phyloP scores from a whole-genome alignment of 2,113 vertebrate genomes.

The Lonchura striata region DNA sequence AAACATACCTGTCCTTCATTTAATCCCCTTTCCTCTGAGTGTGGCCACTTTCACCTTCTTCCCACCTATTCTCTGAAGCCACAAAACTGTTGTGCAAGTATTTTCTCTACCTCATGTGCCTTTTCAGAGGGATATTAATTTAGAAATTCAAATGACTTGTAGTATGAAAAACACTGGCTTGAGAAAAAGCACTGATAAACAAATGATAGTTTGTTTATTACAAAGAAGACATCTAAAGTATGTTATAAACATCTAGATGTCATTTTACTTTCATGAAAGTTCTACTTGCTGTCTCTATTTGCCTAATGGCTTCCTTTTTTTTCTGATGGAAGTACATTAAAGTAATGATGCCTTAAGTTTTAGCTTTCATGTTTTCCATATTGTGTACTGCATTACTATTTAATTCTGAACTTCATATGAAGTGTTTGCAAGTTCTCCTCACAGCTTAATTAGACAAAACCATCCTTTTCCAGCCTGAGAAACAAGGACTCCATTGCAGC shows the following conservation, averaged over 20 bases:
- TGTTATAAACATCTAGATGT: background rate
- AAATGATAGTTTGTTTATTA: background rate
- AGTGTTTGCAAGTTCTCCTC: background rate
- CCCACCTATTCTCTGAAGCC: background rate
- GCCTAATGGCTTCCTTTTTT: background rate
- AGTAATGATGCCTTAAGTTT: background rate
- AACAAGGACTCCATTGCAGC: background rate
- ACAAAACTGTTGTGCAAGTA: background rate
- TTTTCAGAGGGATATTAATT: background rate
- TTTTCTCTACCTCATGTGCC: background rate
- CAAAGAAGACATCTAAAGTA: background rate
- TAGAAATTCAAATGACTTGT: background rate
- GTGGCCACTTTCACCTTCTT: background rate
- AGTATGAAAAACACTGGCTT: background rate
- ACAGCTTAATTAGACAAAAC: background rate
- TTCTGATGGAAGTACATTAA: background rate
- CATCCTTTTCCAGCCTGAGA: background rate
- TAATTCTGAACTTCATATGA: background rate
- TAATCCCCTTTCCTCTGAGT: background rate
- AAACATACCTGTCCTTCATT: background rate
- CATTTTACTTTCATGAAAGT: background rate
- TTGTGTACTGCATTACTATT: background rate
- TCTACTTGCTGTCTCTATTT: background rate
- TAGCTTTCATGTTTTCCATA: background rate
- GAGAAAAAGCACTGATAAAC: background rate